phyloP scores from a whole-genome alignment of 2,113 vertebrate species.

The Notarius quadriscutis region DNA sequence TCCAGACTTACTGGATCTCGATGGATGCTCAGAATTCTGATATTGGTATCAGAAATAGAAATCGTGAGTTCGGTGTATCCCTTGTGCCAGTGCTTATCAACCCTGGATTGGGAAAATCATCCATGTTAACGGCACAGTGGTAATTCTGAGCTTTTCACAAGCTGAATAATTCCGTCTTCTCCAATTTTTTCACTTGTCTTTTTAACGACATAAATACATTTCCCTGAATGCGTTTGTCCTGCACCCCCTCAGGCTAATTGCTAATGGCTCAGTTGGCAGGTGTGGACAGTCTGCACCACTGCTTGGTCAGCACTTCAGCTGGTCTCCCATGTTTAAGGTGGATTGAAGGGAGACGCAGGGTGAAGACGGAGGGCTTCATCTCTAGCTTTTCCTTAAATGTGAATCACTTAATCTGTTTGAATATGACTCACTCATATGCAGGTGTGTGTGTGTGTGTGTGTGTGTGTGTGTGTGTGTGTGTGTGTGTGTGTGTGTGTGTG shows the following conservation, averaged over 20 bases:
- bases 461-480: conserved; percentile 13
- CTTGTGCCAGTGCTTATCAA: no score
- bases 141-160: conserved; percentile 16
- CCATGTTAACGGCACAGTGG: not conserved
- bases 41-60: not conserved
- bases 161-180: not conserved
- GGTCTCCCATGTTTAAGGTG: conserved; percentile 24
- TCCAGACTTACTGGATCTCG: not conserved
- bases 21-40: not conserved
- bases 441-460: conserved; percentile 6
- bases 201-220: conserved; percentile 1
- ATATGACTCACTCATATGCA: not conserved
- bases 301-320: conserved; percentile 46
- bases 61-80: not conserved
- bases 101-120: not conserved
- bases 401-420: conserved; percentile 20
- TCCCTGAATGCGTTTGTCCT: conserved; percentile 4
- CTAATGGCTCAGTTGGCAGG: conserved; percentile 40
- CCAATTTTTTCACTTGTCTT: not conserved
- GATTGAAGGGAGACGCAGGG: not conserved
- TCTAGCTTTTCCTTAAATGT: conserved; percentile 24
- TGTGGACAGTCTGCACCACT: conserved; percentile 41
- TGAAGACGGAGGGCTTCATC: not conserved
- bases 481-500: conserved; percentile 16
- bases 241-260: conserved; percentile 34